phyloP scores from a whole-genome alignment of 2,113 vertebrate species.

The Chelonoidis abingdonii region DNA sequence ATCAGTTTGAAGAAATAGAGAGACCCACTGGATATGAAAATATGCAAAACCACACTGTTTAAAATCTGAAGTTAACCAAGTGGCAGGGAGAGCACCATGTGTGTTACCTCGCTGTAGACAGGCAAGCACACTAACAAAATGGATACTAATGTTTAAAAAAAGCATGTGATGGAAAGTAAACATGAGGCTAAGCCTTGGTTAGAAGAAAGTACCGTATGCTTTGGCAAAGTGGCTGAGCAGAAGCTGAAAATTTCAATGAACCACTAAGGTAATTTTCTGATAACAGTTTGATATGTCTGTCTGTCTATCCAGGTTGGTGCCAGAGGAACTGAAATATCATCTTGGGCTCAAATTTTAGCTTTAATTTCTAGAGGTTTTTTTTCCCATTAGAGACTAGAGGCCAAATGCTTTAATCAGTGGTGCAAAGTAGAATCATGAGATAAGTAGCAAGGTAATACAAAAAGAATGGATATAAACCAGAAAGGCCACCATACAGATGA shows the following conservation, averaged over 20 bases:
- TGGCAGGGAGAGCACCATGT: neutral
- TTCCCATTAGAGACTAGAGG: neutral
- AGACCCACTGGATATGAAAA: neutral
- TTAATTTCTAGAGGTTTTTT: neutral
- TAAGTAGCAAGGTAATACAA: neutral
- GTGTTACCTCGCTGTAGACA: too few species aligned
- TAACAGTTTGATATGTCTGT: neutral
- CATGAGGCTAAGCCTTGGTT: fast-evolving
- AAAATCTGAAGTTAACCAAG: neutral
- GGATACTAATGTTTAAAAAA: neutral
- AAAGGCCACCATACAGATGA: neutral
- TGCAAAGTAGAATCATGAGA: neutral
- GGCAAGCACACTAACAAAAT: fast-evolving
- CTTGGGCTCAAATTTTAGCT: neutral
- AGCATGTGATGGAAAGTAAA: neutral
- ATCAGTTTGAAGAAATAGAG: neutral
- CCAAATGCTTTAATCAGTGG: neutral
- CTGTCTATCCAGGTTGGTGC: neutral
- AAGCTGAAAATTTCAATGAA: neutral
- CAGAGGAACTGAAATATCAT: neutral
- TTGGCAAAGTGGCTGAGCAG: neutral
- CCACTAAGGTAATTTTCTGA: neutral
- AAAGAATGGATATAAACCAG: neutral
- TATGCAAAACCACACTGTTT: neutral
- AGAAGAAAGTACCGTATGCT: neutral